A percentile compares a stretch with the other conserved stretches of the same genome.
Conservation (phyloP, 64 coral and sea anemone species). For the Cladopsammia gracilis region DNA sequence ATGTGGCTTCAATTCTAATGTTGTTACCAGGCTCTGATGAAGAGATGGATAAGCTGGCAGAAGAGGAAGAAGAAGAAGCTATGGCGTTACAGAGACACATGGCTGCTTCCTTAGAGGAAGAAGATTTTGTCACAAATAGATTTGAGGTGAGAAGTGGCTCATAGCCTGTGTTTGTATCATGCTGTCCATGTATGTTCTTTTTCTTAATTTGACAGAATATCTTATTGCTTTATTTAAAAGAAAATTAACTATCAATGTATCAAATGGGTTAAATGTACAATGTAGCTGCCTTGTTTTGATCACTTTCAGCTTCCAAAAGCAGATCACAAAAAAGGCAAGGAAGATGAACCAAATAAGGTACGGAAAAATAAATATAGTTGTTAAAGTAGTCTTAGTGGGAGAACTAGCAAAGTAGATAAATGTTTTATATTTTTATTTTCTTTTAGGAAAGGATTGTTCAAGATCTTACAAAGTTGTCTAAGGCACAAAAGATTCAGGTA, state of each 20-base stretch:
- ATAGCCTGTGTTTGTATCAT: too few species aligned
- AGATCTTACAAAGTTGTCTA: slow-evolving; percentile 91
- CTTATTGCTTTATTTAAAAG: too few species aligned
- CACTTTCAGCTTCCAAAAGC: slow-evolving; percentile 1
- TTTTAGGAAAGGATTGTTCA: slow-evolving; percentile 45
- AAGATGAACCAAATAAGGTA: slow-evolving; percentile 25
- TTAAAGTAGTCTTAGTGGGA: too few species aligned
- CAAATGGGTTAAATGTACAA: too few species aligned
- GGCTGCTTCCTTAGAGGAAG: slow-evolving; percentile 70
- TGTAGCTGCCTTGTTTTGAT: neutral
- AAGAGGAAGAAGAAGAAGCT: slow-evolving; percentile 81
- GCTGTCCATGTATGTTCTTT: too few species aligned
- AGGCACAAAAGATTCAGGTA: slow-evolving; percentile 94
- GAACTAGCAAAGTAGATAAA: too few species aligned
- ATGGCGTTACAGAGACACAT: slow-evolving; percentile 71
- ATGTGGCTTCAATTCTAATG: neutral
- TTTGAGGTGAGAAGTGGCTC: slow-evolving; percentile 42
- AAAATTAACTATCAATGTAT: too few species aligned
- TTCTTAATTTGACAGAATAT: too few species aligned
- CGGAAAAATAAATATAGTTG: neutral
- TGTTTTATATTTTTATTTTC: neutral
- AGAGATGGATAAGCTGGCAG: slow-evolving; percentile 66
- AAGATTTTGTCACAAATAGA: slow-evolving; percentile 73
- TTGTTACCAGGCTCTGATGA: slow-evolving; percentile 71
- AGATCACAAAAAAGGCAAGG: neutral